Evolutionary conservation across 2,797 vertebrate species (phyloP).

Genomic region (Calcarius lapponicus): DNA sequence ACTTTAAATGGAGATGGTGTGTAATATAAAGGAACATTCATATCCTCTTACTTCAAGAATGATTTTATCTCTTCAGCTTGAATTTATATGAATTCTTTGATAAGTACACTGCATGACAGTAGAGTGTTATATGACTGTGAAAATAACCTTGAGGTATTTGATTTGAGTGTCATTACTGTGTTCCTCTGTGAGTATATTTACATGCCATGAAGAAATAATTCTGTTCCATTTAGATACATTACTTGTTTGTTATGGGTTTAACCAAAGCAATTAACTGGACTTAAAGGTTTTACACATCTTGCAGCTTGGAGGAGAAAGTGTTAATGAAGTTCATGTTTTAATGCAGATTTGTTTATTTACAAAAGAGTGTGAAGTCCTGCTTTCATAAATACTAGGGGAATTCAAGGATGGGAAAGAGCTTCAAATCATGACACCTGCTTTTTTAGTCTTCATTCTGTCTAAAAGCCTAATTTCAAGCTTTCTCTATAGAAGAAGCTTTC

Average conservation of each 20-base stretch:
- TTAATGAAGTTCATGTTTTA: neutral
- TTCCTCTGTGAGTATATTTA: neutral
- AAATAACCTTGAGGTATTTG: neutral
- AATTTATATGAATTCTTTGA: neutral
- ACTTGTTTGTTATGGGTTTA: neutral
- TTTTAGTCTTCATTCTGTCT: neutral
- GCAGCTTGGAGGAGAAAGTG: neutral
- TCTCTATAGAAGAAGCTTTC: neutral
- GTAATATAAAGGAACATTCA: neutral
- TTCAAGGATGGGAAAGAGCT: neutral
- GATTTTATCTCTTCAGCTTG: neutral
- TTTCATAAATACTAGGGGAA: neutral
- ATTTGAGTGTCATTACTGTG: neutral
- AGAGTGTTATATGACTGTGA: neutral
- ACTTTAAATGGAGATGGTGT: neutral
- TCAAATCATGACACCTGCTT: neutral
- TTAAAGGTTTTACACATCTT: neutral
- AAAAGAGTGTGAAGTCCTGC: neutral
- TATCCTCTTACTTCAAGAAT: neutral
- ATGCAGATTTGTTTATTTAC: neutral
- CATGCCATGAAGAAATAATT: neutral
- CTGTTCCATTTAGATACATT: neutral
- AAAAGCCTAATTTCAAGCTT: neutral
- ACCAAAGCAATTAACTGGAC: neutral
- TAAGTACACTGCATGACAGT: neutral